Evolutionary conservation across 2,797 vertebrate genomes (phyloP).

Genomic region (Pyrrhura leucotis): DNA sequence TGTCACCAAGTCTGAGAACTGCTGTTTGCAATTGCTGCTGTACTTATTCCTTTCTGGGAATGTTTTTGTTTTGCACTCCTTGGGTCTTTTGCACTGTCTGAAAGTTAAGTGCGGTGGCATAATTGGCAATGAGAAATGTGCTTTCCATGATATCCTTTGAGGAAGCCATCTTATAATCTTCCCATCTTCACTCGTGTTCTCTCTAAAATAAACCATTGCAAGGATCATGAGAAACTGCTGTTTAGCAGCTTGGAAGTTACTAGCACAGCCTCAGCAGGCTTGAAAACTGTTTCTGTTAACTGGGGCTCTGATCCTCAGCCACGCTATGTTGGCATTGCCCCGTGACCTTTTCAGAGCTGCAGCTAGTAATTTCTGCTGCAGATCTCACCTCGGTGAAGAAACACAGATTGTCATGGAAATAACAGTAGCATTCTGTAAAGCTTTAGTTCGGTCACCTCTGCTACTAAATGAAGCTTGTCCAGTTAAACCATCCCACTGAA

Average conservation of each 20-base stretch:
- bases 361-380: background rate
- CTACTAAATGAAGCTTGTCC: background rate
- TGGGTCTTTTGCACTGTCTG: background rate
- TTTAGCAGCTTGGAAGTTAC: background rate
- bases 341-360: background rate
- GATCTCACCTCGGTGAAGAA: background rate
- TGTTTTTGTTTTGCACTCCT: background rate
- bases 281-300: background rate
- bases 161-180: background rate
- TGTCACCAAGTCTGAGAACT: background rate
- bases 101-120: background rate
- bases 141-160: background rate
- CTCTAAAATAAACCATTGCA: background rate
- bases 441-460: background rate
- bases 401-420: background rate
- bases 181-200: background rate
- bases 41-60: background rate
- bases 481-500: background rate
- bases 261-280: background rate
- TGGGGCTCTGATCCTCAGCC: background rate
- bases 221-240: background rate
- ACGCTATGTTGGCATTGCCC: background rate
- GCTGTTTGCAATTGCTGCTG: background rate
- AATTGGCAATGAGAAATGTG: background rate
- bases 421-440: background rate